These are phyloP conservation scores for Teleogryllus occipitalis DNA, from an alignment of 1,140 invertebrate species.

Conservation along the genomic window DNA sequence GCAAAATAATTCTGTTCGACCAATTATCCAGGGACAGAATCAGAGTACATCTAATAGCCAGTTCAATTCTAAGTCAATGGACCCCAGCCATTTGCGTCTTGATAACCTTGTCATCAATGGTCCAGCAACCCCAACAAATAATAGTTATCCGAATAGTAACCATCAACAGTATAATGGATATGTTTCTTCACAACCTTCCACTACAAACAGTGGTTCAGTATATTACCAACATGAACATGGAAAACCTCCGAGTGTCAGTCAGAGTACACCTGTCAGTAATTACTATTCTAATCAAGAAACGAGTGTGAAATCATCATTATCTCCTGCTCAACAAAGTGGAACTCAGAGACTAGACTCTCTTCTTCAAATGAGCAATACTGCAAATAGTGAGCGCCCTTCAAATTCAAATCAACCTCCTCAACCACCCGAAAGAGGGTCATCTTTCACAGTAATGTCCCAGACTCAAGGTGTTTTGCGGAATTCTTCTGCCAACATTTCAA, in stretches of 20 bases:
- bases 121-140: conserved; percentile 25
- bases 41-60: neutral
- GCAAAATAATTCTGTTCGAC: neutral
- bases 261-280: neutral
- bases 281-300: conserved; percentile 6
- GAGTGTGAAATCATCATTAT: neutral
- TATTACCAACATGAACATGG: conserved; percentile 12
- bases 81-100: conserved; percentile 33
- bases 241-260: neutral
- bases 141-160: conserved; percentile 3
- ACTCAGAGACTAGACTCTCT: conserved; percentile 21
- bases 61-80: conserved; percentile 12
- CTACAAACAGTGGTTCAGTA: neutral
- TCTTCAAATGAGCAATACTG: neutral
- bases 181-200: neutral
- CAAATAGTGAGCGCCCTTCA: neutral
- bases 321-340: conserved; percentile 15
- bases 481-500: neutral
- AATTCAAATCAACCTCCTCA: conserved; percentile 43
- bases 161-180: conserved; percentile 25
- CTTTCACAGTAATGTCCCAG: conserved; percentile 69
- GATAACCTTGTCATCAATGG: conserved; percentile 48
- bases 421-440: conserved; percentile 70
- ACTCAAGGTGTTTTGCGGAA: conserved; percentile 14
- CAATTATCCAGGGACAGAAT: neutral